Base-by-base conservation (phyloP, 2,113 vertebrate genomes). In the Corythoichthys intestinalis region DNA sequence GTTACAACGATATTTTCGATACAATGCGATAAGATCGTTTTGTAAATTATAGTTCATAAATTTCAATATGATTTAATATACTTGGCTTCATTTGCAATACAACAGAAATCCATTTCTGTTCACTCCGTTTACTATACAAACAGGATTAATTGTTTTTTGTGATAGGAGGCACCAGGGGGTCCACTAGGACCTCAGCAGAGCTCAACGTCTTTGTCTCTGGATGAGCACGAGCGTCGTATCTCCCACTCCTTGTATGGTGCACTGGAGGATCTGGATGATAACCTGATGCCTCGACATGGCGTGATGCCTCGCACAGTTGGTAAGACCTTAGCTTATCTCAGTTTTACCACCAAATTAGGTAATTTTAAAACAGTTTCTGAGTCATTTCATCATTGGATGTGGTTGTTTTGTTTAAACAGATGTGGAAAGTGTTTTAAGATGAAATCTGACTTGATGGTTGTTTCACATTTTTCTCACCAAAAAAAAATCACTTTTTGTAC, bases 141-240 rank as follows among this genome's bases (percentile, higher is more conserved):
- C 41, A 44, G 41, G 6, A 44, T 44, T 44, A 44, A 44, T 12
- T 37, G 28, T 57, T 28, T 56, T 56, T 11, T 56, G 35, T 58
- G 56, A 35, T 14, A 93, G 78, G 95, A 94, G 80, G 87, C 91
- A 74, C 92, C 93, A 53, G 93, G 93, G 69, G 96, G 93, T 83
- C 94, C 94, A 9, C 81, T 90, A 0, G 94, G 93, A 66, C 89
- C 93, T 1, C 94, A 94, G 70, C 87, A 94, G 79, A 89, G 91
- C 34, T 80, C 94, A 17, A 94, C 94, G 78, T 90, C 92, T 35
- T 58, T 58, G 0, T 85, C 93, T 28, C 80, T 96, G 87, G 95
- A 97, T 0, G 97, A 98, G 11, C 90, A 95, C 44, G 97, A 98
- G 66, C 91, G 97, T 1, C 90, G 97, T 47, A 98, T 98, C 87